These are phyloP conservation scores for Diloba caeruleocephala DNA, from an alignment of 2,888 invertebrate species.

Conservation along the genomic window DNA sequence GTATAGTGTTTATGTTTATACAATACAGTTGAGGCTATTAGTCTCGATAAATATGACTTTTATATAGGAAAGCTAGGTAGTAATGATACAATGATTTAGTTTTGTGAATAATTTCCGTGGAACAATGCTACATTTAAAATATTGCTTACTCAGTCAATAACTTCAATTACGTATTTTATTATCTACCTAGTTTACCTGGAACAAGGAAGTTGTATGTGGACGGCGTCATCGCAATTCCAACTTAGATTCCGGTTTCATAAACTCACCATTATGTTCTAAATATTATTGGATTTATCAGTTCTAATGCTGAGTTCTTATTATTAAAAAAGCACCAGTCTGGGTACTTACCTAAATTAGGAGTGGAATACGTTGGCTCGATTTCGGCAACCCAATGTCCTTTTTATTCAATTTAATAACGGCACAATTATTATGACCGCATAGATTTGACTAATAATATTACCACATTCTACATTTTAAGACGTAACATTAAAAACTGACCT, in stretches of 20 bases:
- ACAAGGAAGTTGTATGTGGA: constrained; percentile 59
- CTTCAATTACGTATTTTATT: constrained; percentile 36
- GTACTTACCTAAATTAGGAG: constrained; percentile 22
- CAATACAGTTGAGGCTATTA: not conserved
- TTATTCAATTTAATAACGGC: constrained; percentile 20
- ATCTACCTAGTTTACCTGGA: constrained; percentile 31
- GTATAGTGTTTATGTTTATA: not conserved
- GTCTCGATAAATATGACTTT: constrained; percentile 1
- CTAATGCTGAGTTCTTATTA: not conserved
- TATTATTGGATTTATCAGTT: not conserved
- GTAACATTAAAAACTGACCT: constrained; percentile 48
- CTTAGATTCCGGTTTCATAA: constrained; percentile 26
- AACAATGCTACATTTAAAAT: constrained; percentile 11
- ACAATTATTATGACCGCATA: constrained; percentile 2
- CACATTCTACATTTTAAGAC: constrained; percentile 8
- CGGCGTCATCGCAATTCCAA: constrained; percentile 18
- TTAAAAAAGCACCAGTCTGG: constrained; percentile 2
- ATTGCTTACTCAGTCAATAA: constrained; percentile 12
- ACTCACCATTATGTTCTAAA: not conserved
- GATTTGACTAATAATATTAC: not conserved
- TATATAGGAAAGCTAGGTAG: no score
- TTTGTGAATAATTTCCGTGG: constrained; percentile 5
- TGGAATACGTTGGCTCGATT: constrained; percentile 9
- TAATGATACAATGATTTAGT: constrained; percentile 7
- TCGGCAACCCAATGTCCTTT: constrained; percentile 9